Conservation (phyloP, 2,888 invertebrate species). For the Labia minor region DNA sequence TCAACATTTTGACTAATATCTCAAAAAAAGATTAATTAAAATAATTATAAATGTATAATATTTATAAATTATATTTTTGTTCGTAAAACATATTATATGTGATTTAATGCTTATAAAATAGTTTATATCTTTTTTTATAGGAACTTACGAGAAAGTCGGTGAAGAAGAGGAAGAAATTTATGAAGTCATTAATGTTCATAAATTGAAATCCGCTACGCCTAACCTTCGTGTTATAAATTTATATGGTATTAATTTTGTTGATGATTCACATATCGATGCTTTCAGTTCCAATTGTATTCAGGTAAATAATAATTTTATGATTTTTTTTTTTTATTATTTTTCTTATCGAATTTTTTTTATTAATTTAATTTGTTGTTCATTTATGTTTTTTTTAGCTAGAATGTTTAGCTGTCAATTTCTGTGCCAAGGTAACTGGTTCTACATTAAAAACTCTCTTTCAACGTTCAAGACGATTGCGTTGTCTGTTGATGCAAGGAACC, state of each 20-base stretch:
- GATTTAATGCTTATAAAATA: too few species aligned
- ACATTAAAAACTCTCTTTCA: slow-evolving; percentile 90
- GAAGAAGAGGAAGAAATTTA: slow-evolving; percentile 99
- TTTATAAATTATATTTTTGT: too few species aligned
- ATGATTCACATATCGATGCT: slow-evolving; percentile 97
- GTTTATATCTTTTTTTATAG: slow-evolving; percentile 40
- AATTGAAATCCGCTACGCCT: slow-evolving; percentile 94
- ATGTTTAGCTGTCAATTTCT: slow-evolving; percentile 93
- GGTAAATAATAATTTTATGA: slow-evolving; percentile 35
- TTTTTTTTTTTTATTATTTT: slow-evolving; percentile 9
- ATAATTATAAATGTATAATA: too few species aligned
- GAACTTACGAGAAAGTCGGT: slow-evolving; percentile 94
- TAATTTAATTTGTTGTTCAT: too few species aligned
- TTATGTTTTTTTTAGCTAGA: slow-evolving; percentile 57
- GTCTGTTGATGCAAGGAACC: slow-evolving; percentile 93
- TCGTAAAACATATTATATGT: too few species aligned
- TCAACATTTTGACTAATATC: too few species aligned
- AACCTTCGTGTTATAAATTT: slow-evolving; percentile 95
- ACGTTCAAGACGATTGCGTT: slow-evolving; percentile 80
- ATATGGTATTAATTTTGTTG: slow-evolving; percentile 96
- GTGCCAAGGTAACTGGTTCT: slow-evolving; percentile 91
- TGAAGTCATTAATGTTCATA: slow-evolving; percentile 98
- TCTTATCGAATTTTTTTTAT: too few species aligned
- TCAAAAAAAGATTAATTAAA: too few species aligned
- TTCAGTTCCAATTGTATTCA: slow-evolving; percentile 93